phyloP scores from a whole-genome alignment of 2,888 invertebrate species.

The Stenodera caucasica region DNA sequence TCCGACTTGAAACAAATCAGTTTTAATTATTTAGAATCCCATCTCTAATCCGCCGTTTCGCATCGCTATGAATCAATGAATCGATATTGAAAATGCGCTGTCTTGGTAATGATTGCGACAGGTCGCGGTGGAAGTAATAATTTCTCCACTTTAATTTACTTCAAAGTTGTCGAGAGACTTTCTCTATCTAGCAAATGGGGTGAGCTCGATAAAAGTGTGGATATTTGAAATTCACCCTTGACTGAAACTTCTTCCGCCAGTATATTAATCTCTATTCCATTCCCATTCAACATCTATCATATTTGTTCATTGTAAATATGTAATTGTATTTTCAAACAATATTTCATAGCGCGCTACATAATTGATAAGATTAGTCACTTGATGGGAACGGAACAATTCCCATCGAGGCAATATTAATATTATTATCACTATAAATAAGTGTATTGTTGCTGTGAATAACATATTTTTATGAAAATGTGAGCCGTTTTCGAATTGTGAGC shows the following conservation, averaged over 20 bases:
- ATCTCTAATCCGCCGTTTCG: too few relatives aligned
- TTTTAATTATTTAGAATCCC: not conserved
- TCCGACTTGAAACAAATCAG: not conserved
- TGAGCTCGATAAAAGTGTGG: too few relatives aligned
- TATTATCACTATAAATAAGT: too few relatives aligned
- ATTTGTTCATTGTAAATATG: conserved; percentile 25
- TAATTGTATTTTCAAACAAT: conserved; percentile 22
- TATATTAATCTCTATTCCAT: not conserved
- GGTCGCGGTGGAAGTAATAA: not conserved
- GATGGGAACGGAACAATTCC: conserved; percentile 12
- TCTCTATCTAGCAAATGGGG: not conserved
- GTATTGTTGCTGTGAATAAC: too few relatives aligned
- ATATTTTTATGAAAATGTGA: too few relatives aligned
- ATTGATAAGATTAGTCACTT: conserved; percentile 24
- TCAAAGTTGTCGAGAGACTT: not conserved
- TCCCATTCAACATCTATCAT: conserved; percentile 17
- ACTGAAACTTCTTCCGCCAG: not conserved
- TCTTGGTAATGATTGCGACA: too few relatives aligned
- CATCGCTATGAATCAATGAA: too few relatives aligned
- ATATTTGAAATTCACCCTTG: not conserved
- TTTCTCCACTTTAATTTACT: not conserved
- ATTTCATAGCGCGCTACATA: conserved; percentile 18
- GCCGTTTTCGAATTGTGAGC: too few relatives aligned
- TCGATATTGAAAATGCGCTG: too few relatives aligned
- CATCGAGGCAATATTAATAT: not conserved